A percentile compares a stretch with the other conserved stretches of the same genome.
phyloP scores from a whole-genome alignment of 2,888 invertebrate species.

The Microlaimidae sp. region DNA sequence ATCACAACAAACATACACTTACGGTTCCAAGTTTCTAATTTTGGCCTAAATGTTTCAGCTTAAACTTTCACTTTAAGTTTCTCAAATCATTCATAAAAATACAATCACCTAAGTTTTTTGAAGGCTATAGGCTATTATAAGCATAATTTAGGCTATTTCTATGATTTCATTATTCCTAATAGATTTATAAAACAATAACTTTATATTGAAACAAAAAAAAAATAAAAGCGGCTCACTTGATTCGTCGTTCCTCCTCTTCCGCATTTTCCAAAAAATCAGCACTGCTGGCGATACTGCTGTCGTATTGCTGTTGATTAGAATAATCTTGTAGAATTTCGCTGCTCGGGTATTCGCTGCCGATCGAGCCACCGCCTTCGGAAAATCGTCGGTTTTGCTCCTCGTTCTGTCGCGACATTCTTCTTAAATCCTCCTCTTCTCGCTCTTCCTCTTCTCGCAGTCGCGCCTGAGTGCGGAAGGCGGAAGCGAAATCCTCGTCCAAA shows the following conservation, averaged over 20 bases:
- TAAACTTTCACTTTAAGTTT: no score
- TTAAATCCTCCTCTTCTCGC: no score
- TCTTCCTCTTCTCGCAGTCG: background rate
- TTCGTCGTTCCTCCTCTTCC: constrained; percentile 11
- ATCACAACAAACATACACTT: no score
- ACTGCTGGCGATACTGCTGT: constrained; percentile 9
- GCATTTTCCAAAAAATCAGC: constrained; percentile 1
- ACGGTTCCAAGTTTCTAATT: no score
- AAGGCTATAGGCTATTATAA: no score
- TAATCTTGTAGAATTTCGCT: background rate
- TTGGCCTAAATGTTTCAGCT: no score
- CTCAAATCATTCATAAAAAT: no score
- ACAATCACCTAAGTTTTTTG: no score
- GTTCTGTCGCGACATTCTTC: background rate
- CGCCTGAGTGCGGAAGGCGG: background rate
- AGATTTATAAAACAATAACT: no score
- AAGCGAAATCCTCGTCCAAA: background rate
- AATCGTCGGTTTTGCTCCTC: background rate
- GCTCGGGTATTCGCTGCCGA: background rate
- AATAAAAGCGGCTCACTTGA: background rate
- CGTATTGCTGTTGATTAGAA: background rate
- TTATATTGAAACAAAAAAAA: no score
- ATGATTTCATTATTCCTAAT: no score
- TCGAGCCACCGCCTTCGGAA: background rate
- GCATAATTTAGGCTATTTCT: no score